Conservation (phyloP, 2,113 vertebrate species). For the Pygoscelis antarcticus region DNA sequence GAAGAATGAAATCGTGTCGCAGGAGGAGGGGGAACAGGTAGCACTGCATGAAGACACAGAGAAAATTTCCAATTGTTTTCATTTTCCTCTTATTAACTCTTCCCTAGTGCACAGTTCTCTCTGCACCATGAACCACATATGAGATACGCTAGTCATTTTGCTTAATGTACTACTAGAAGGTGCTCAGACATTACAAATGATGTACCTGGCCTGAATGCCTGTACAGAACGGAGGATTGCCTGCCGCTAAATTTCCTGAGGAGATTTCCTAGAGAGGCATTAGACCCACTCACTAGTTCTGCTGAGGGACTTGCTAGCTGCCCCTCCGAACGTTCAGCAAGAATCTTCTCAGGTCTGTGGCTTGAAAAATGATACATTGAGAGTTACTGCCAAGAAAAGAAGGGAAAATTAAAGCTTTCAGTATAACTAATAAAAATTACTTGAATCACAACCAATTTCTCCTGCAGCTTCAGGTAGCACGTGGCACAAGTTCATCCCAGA, state of each 20-base stretch:
- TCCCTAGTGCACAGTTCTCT: neutral
- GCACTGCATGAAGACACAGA: neutral
- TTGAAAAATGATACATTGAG: neutral
- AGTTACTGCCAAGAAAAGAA: neutral
- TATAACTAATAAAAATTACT: neutral
- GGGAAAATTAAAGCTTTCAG: neutral
- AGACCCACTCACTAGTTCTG: neutral
- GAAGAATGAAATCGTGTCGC: accelerated
- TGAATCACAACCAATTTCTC: neutral
- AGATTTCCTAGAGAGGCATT: neutral
- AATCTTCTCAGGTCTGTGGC: neutral
- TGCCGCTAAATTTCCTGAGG: neutral
- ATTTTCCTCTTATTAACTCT: neutral
- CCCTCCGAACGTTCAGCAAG: neutral
- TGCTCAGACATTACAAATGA: neutral
- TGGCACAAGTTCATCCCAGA: neutral
- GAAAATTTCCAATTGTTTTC: neutral
- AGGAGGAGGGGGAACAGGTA: neutral
- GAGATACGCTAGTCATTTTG: neutral
- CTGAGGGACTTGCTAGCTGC: neutral
- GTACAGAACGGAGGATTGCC: neutral
- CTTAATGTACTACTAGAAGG: neutral
- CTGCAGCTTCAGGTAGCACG: neutral
- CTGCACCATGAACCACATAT: neutral
- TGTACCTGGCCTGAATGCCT: neutral